Evolutionary conservation across 2,888 invertebrate genomes (phyloP).

Genomic region (Macrosiphum euphorbiae): DNA sequence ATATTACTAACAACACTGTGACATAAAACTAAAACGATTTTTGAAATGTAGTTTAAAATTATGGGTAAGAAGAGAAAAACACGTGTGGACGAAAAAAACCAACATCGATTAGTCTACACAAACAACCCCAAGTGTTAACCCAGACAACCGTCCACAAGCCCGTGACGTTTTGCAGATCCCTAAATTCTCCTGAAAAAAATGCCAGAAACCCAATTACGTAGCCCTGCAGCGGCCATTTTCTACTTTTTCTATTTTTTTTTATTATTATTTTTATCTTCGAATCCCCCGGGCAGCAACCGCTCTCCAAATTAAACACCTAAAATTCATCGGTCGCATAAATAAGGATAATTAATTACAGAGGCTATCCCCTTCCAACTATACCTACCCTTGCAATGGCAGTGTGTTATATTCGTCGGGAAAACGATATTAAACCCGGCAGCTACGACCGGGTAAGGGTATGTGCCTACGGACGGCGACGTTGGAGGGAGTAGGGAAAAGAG

Average conservation of each 20-base stretch:
- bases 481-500: slow-evolving; percentile 12
- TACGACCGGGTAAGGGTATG: slow-evolving; percentile 4
- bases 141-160: background rate
- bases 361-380: background rate
- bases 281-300: slow-evolving; percentile 22
- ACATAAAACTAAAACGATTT: background rate
- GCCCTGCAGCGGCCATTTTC: slow-evolving; percentile 22
- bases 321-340: slow-evolving; percentile 58
- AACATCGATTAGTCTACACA: slow-evolving; percentile 31
- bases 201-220: slow-evolving; percentile 39
- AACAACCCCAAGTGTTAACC: slow-evolving; percentile 30
- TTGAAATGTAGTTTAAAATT: background rate
- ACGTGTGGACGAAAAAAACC: slow-evolving; percentile 26
- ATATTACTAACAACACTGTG: background rate
- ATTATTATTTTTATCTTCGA: slow-evolving; percentile 33
- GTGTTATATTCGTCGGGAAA: slow-evolving; percentile 39
- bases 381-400: background rate
- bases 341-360: slow-evolving; percentile 59
- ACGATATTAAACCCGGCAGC: slow-evolving; percentile 52
- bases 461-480: background rate
- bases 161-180: slow-evolving; percentile 44
- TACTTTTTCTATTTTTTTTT: slow-evolving; percentile 29
- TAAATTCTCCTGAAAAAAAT: slow-evolving; percentile 36
- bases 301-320: slow-evolving; percentile 56
- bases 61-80: background rate